Conservation (phyloP, 2,797 vertebrate genomes). For the Gephyroberyx darwinii region DNA sequence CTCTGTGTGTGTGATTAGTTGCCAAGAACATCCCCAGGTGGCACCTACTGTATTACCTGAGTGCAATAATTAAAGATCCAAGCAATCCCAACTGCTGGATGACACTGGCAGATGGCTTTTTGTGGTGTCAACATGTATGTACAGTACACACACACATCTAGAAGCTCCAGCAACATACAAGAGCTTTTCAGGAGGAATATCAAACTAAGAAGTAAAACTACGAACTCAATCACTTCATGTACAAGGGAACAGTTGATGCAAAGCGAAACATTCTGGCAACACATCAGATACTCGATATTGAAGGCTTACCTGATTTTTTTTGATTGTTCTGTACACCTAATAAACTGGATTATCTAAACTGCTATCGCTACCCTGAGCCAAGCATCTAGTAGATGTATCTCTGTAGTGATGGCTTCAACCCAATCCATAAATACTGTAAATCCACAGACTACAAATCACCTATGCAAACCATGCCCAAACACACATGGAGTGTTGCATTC, state of each 20-base stretch:
- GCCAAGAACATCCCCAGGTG: conserved; percentile 68
- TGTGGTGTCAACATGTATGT: conserved; percentile 1
- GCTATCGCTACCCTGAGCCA: too few relatives aligned
- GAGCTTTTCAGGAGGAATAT: background rate
- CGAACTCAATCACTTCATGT: too few relatives aligned
- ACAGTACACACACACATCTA: background rate
- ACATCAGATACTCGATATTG: too few relatives aligned
- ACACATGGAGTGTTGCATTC: background rate
- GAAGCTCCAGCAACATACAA: background rate
- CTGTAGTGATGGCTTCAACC: too few relatives aligned
- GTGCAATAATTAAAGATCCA: conserved; percentile 70
- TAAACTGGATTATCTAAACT: too few relatives aligned
- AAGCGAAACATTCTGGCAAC: too few relatives aligned
- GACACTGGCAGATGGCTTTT: conserved; percentile 38
- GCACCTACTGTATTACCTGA: conserved; percentile 60
- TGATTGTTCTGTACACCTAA: too few relatives aligned
- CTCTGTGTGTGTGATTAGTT: conserved; percentile 64
- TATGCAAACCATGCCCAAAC: background rate
- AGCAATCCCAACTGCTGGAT: conserved; percentile 37
- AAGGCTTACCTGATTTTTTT: too few relatives aligned
- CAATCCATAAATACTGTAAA: too few relatives aligned
- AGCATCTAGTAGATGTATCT: too few relatives aligned
- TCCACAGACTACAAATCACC: background rate
- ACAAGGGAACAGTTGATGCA: too few relatives aligned
- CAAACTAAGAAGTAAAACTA: background rate